A percentile compares a stretch with the other conserved stretches of the same genome.
These are phyloP conservation scores for Pleuronectes platessa DNA, from an alignment of 2,113 vertebrate species.

Conservation along the genomic window DNA sequence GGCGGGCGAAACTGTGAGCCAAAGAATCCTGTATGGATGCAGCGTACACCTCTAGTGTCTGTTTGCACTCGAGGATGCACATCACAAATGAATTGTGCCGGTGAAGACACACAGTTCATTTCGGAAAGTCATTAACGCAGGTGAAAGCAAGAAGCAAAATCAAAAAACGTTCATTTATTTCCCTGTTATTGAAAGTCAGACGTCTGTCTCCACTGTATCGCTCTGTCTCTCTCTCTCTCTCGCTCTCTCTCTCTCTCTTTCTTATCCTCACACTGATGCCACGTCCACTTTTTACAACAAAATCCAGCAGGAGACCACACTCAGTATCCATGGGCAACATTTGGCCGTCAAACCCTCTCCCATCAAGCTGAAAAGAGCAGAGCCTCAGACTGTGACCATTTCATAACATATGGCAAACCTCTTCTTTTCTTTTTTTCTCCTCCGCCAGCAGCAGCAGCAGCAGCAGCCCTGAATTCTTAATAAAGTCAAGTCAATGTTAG, in stretches of 20 bases:
- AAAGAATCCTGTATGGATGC: slow-evolving; percentile 45
- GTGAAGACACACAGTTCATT: slow-evolving; percentile 46
- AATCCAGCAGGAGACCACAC: neutral
- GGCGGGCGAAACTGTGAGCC: slow-evolving; percentile 34
- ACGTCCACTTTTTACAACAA: slow-evolving; percentile 8
- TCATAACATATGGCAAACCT: slow-evolving; percentile 33
- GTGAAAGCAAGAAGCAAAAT: slow-evolving; percentile 35
- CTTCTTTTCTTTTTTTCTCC: neutral
- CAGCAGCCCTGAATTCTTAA: slow-evolving; percentile 37
- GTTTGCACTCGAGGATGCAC: slow-evolving; percentile 44
- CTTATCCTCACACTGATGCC: neutral
- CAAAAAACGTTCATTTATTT: slow-evolving; percentile 49
- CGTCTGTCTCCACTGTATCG: neutral
- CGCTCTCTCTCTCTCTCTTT: neutral
- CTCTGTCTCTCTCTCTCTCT: too few relatives aligned
- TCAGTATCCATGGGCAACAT: slow-evolving; percentile 25
- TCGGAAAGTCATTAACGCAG: slow-evolving; percentile 45
- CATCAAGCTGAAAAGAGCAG: slow-evolving; percentile 39
- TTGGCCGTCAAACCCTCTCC: slow-evolving; percentile 21
- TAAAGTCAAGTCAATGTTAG: slow-evolving; percentile 3
- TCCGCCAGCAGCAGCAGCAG: neutral
- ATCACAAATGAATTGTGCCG: slow-evolving; percentile 52
- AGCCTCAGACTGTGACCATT: slow-evolving; percentile 37
- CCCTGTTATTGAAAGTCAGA: slow-evolving; percentile 47
- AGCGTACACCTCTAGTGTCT: slow-evolving; percentile 53